Base-by-base conservation (phyloP, 92 coral and sea anemone species). In the Paramuricea clavata region DNA sequence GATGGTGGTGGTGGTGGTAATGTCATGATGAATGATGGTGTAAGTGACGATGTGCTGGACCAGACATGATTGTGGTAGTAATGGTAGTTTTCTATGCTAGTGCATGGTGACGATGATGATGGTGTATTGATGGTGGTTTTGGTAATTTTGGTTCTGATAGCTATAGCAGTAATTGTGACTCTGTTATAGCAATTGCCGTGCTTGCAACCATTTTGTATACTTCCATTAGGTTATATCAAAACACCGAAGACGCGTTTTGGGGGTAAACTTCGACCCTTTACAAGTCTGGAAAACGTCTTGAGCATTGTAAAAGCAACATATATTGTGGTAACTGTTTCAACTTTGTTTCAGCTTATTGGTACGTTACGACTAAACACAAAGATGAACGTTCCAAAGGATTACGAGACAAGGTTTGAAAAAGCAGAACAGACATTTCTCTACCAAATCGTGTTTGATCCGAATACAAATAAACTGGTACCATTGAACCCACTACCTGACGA, bases 361-460 rank as follows among this genome's bases (percentile, higher is more conserved):
- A 67, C 93, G 22, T 88, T 97, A 16, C 88, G 94, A 81, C 87
- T 94, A 28, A 98, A 93, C 50, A 92, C 90, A 34, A 92, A 97
- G 89, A 80, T 93, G 87, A 88, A 84, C 23, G 95, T 97, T 11
- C 90, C 98, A 10, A 87, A 49, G 19, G 97, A 97, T 22, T 97
- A 97, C 68, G 98, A 94, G 87, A 83, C 92, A 87, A 85, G 49
- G 34, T 97, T 97, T 87, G 81, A 94, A 64, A 96, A 93, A 81
- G 99, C 99, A 52, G 96, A 94, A 26, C 95, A 97, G 86, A 97
- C 99, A 9, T 97, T 94, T 70, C 77, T 97, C 34, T 90, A 97
- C 75, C 99, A 97, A 69, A 81, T 92, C 34, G 99, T 94, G 69
- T 97, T 97, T 90, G 98, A 97, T 90, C 99, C 98, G 17, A 78